phyloP scores from a whole-genome alignment of 2,888 invertebrate genomes.

The Nomada fabriciana region DNA sequence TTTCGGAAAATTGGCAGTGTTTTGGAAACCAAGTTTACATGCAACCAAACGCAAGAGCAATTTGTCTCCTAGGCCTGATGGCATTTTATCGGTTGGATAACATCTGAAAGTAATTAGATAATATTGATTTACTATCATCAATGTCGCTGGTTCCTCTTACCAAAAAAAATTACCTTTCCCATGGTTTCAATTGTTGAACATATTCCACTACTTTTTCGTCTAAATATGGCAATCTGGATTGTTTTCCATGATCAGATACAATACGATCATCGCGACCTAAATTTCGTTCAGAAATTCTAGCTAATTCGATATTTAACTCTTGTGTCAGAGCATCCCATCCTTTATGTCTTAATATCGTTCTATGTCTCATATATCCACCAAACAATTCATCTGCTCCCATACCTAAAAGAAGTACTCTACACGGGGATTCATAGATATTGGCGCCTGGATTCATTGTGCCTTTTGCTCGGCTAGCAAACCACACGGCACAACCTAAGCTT shows the following conservation, averaged over 20 bases:
- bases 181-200: conserved; percentile 88
- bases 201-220: conserved; percentile 90
- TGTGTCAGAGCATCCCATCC: conserved; percentile 86
- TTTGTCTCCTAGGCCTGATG: conserved; percentile 96
- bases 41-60: conserved; percentile 92
- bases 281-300: conserved; percentile 94
- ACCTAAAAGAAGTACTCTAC: conserved; percentile 92
- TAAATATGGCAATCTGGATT: conserved; percentile 92
- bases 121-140: conserved; percentile 1
- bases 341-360: conserved; percentile 88
- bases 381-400: conserved; percentile 99
- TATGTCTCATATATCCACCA: conserved; percentile 96
- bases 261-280: conserved; percentile 97
- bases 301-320: conserved; percentile 90
- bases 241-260: conserved; percentile 94
- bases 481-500: conserved; percentile 97
- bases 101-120: conserved; percentile 84
- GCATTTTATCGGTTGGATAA: conserved; percentile 86
- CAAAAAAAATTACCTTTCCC: conserved; percentile 87
- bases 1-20: conserved; percentile 91
- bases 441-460: conserved; percentile 83
- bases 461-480: conserved; percentile 95
- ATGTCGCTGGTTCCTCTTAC: conserved; percentile 8
- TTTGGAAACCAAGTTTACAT: conserved; percentile 87
- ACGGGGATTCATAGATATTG: conserved; percentile 86